Base-by-base conservation (phyloP, 37 sponge, comb jelly and placozoan genomes). In the Aplysina aerophoba region DNA sequence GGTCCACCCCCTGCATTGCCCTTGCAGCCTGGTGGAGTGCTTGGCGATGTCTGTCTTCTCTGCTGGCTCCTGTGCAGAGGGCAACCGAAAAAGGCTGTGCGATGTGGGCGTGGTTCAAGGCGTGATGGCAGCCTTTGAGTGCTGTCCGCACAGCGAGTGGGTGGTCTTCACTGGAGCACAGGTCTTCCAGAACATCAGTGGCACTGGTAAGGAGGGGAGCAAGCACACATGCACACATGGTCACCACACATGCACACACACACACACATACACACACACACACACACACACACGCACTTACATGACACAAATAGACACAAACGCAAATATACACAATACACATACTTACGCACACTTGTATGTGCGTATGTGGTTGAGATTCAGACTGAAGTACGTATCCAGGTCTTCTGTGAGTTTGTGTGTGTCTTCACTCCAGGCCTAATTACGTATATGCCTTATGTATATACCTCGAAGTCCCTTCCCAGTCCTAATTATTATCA, bases 171-270 rank as follows among this genome's bases (percentile, higher is more conserved):
- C 78, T 41, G 78, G 54, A 41, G 78, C 78, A 40, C 78, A 75
- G 78, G 78, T 75, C n/a, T 39, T 75, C 14, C 78, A 75, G 78
- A 75, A 75, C 54, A 37, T 75, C 78, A 75, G 78, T 75, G 78
- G 50, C 38, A 41, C 78, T 40, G 78, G 78, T 75, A 36, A 6
- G 78, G 21, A 44, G 50, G 50, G 50, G 50, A 44, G 8, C n/a
- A n/a, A n/a, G n/a, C n/a, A n/a, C n/a, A n/a, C n/a, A n/a, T n/a
- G n/a, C n/a, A n/a, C n/a, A n/a, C n/a, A n/a, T n/a, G n/a, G n/a
- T n/a, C n/a, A n/a, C n/a, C n/a, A n/a, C n/a, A n/a, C n/a, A n/a
- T n/a, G n/a, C n/a, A n/a, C n/a, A n/a, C n/a, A n/a, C n/a, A n/a
- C 73, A 15, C 31, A 28, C 73, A n/a, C n/a, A n/a, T n/a, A n/a